phyloP scores from a whole-genome alignment of 2,888 invertebrate genomes.

The Biston stratarius region DNA sequence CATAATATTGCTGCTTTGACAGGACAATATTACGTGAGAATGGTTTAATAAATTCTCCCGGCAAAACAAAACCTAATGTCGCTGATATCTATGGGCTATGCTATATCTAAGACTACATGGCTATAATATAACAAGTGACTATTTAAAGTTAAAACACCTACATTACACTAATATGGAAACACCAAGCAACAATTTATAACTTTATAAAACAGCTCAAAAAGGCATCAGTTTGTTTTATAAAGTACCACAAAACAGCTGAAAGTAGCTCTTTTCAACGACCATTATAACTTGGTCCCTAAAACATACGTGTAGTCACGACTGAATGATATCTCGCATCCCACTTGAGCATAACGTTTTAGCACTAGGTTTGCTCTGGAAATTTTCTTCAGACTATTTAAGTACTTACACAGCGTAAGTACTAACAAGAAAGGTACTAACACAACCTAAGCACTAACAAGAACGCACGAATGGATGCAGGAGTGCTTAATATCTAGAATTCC shows the following conservation, averaged over 20 bases:
- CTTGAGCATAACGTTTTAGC: constrained; percentile 49
- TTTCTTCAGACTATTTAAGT: constrained; percentile 66
- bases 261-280: constrained; percentile 17
- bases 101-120: too few relatives aligned
- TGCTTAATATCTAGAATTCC: constrained; percentile 83
- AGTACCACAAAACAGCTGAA: constrained; percentile 22
- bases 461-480: constrained; percentile 68
- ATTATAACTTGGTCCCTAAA: constrained; percentile 18
- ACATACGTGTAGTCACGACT: not conserved
- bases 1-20: too few relatives aligned
- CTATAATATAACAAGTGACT: too few relatives aligned
- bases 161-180: not conserved
- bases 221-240: constrained; percentile 28
- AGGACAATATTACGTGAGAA: too few relatives aligned
- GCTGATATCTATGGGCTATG: too few relatives aligned
- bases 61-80: too few relatives aligned
- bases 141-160: not conserved
- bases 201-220: constrained; percentile 28
- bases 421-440: constrained; percentile 71
- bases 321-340: constrained; percentile 36
- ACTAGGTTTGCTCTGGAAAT: constrained; percentile 63
- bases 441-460: constrained; percentile 71
- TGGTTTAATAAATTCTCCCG: too few relatives aligned
- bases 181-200: not conserved
- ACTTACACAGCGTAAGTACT: constrained; percentile 62